A percentile compares a stretch with the other conserved stretches of the same genome.
These are phyloP conservation scores for Drosophila mimetica DNA, from an alignment of 2,888 invertebrate species.

Conservation along the genomic window DNA sequence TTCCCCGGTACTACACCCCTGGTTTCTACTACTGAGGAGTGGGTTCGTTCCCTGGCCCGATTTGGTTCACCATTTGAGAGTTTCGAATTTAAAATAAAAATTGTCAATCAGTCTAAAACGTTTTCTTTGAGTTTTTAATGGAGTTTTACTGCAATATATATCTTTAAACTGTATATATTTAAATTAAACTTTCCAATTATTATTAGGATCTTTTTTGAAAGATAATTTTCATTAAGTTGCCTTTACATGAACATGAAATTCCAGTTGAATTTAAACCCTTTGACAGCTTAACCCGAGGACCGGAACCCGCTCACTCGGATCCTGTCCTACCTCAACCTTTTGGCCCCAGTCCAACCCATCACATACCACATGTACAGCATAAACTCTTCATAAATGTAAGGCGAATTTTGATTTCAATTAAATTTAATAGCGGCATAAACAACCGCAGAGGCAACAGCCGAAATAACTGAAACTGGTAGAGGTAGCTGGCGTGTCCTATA, in stretches of 20 bases:
- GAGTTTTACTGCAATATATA: too few relatives aligned
- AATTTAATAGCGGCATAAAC: conserved; percentile 76
- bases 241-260: conserved; percentile 1
- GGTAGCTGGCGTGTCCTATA: conserved; percentile 29
- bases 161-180: too few relatives aligned
- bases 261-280: conserved; percentile 3
- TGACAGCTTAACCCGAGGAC: conserved; percentile 3
- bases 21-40: conserved; percentile 64
- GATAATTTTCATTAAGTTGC: not conserved
- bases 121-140: not conserved
- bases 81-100: conserved; percentile 41
- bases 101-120: conserved; percentile 4
- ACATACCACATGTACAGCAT: conserved; percentile 29
- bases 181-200: too few relatives aligned
- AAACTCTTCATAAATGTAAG: conserved; percentile 44
- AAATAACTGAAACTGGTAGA: conserved; percentile 45
- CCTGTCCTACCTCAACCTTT: conserved; percentile 42
- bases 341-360: conserved; percentile 32
- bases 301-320: conserved; percentile 3
- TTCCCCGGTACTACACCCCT: conserved; percentile 59
- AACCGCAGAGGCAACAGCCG: conserved; percentile 36
- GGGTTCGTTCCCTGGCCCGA: too few relatives aligned
- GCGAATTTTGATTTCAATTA: conserved; percentile 78
- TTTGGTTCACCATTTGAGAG: not conserved
- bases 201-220: not conserved